Evolutionary conservation across 2,113 vertebrate species (phyloP).

Genomic region (Seriola dumerili): DNA sequence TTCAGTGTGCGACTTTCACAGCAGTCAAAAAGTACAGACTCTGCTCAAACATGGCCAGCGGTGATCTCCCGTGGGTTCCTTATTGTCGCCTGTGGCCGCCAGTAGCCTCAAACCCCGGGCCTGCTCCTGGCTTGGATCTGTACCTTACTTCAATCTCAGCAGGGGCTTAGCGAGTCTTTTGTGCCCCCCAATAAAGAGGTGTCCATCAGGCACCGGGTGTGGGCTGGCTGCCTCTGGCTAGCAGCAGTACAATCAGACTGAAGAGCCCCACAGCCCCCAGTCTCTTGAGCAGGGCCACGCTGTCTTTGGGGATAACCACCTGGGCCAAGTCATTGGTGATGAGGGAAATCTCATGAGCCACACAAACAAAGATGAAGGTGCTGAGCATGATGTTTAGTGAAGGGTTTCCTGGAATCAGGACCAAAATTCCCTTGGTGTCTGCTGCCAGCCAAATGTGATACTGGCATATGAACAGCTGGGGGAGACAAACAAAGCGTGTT

Average conservation of each 20-base stretch:
- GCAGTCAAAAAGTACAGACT: constrained; percentile 47
- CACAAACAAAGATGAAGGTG: constrained; percentile 98
- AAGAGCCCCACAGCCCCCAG: constrained; percentile 85
- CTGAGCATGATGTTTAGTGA: constrained; percentile 94
- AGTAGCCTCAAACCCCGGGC: neutral
- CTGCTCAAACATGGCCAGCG: constrained; percentile 19
- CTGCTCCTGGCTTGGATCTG: constrained; percentile 22
- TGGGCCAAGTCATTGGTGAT: constrained; percentile 97
- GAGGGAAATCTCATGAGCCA: constrained; percentile 96
- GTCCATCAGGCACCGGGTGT: constrained; percentile 52
- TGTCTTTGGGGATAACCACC: constrained; percentile 95
- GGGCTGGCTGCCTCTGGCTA: constrained; percentile 61
- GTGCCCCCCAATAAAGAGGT: neutral
- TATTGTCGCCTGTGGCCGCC: neutral
- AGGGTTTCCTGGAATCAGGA: constrained; percentile 95
- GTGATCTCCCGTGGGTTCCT: neutral
- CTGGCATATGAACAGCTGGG: constrained; percentile 97
- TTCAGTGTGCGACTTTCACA: constrained; percentile 77
- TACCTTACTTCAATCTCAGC: constrained; percentile 17
- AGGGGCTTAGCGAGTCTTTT: neutral
- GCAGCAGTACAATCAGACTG: constrained; percentile 86
- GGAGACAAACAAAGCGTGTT: constrained; percentile 42
- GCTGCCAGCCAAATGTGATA: constrained; percentile 99
- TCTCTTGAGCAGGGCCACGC: constrained; percentile 89
- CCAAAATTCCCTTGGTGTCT: constrained; percentile 96